Percentiles rank a stretch among this genome's conserved stretches.
These are phyloP conservation scores for Homalodisca vitripennis DNA, from an alignment of 1,140 invertebrate species.

Conservation along the genomic window DNA sequence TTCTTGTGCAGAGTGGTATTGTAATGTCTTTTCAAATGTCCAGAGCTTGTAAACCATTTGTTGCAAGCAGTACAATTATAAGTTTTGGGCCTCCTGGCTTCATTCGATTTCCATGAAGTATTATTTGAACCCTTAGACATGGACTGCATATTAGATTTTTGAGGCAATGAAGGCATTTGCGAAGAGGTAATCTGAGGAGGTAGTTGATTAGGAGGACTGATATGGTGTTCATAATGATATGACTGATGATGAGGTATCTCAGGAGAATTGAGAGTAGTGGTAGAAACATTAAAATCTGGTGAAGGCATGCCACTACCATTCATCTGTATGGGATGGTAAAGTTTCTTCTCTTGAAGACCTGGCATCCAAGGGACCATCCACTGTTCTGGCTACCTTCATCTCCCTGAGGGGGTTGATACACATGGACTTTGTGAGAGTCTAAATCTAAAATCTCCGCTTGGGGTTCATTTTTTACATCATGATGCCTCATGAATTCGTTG, in stretches of 20 bases:
- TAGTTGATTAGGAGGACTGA: constrained; percentile 28
- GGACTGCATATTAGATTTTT: constrained; percentile 18
- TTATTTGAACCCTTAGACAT: too few species aligned
- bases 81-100: constrained; percentile 83
- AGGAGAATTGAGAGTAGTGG: constrained; percentile 39
- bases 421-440: constrained; percentile 82
- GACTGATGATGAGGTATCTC: not conserved
- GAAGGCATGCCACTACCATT: constrained; percentile 44
- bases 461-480: constrained; percentile 53
- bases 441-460: constrained; percentile 80
- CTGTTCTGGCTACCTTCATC: constrained; percentile 41
- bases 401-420: constrained; percentile 55
- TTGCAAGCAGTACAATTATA: constrained; percentile 90
- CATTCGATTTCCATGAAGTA: constrained; percentile 87
- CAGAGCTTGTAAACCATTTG: too few species aligned
- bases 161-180: constrained; percentile 19
- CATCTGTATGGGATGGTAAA: constrained; percentile 53
- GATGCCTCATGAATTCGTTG: constrained; percentile 40
- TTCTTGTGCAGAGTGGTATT: too few species aligned
- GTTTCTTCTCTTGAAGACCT: constrained; percentile 53
- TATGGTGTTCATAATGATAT: not conserved
- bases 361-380: constrained; percentile 59
- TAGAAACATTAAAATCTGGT: constrained; percentile 46
- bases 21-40: too few species aligned
- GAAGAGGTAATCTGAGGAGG: constrained; percentile 12